Base-by-base conservation (phyloP, 2,113 vertebrate species). In the Pyxicephalus adspersus region DNA sequence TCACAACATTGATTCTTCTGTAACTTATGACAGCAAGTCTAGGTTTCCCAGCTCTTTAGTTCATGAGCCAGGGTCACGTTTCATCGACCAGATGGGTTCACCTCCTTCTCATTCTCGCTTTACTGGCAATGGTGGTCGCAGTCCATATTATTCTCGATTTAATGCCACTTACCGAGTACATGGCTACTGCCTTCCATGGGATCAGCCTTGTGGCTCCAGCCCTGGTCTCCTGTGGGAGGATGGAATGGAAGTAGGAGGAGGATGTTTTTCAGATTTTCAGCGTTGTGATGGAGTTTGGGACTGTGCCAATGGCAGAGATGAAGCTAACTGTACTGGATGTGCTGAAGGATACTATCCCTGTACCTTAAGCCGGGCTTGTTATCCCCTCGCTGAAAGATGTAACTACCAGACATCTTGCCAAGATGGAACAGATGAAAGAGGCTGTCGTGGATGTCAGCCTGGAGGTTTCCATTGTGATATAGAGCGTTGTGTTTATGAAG, bases 401-500 rank as follows among this genome's bases (percentile, higher is more conserved):
- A 96, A 97, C 88, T 97, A 96, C 89, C 95, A 96, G 89, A 92
- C 95, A 19, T 94, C 95, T 86, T 97, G 96, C 2, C 90, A 91
- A 0, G 95, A 96, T 0, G 94, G 94, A 18, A 94, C 94, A 0
- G 96, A 97, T 0, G 96, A 97, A 90, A 88, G 89, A 58, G 93
- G 90, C 84, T 96, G 95, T 84, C 89, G 90, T 7, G 79, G 90
- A n/a, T 97, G 95, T 80, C 94, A 95, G 85, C 94, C 94, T 0
- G 95, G 95, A 22, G 95, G 94, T 63, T 97, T 96, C 83, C 94
- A 95, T 17, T 97, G 95, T 31, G 94, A 93, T 77, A 93, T 91
- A 0, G 95, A 95, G 86, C 93, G 95, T 91, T 97, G 96, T 51
- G 93, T 97, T 67, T 96, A 95, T 54, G 96, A 97, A 89, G 96